Conservation (phyloP, 2,113 vertebrate genomes). For the Misgurnus anguillicaudatus region DNA sequence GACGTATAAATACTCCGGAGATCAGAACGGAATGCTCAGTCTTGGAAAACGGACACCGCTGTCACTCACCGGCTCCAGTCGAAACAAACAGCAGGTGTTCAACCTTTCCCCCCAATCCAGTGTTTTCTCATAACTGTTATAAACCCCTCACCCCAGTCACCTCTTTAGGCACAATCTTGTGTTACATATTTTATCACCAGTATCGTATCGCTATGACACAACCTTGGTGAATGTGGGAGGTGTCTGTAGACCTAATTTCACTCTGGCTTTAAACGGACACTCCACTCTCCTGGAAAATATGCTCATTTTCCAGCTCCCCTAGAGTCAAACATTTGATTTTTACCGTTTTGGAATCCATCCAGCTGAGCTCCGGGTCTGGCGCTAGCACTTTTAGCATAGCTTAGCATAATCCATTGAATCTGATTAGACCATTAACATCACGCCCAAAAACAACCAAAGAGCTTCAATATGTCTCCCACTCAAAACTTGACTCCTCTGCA, state of each 20-base stretch:
- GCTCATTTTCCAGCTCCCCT: background rate
- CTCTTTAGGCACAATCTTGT: slow-evolving; percentile 1
- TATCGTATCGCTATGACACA: slow-evolving; percentile 9
- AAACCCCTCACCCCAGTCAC: slow-evolving; percentile 8
- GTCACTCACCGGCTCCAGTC: slow-evolving; percentile 26
- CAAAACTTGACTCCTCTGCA: too few species aligned
- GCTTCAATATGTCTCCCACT: too few species aligned
- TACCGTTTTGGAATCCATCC: too few species aligned
- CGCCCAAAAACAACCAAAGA: too few species aligned
- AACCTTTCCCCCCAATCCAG: background rate
- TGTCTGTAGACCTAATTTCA: slow-evolving; percentile 40
- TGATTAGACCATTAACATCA: too few species aligned
- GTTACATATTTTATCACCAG: background rate
- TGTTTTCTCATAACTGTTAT: background rate
- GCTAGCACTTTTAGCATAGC: too few species aligned
- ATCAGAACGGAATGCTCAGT: slow-evolving; percentile 18
- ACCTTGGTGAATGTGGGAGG: slow-evolving; percentile 7
- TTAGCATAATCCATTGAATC: too few species aligned
- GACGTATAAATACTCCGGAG: background rate
- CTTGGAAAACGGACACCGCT: slow-evolving; percentile 46
- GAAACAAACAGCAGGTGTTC: slow-evolving; percentile 45
- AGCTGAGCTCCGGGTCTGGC: too few species aligned
- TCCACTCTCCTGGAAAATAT: too few species aligned
- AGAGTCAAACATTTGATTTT: too few species aligned
- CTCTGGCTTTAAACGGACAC: background rate